Evolutionary conservation across 2,888 invertebrate genomes (phyloP), one percentile per base, ranked within the genome.

Genomic region (Sarcophaga variegata): DNA sequence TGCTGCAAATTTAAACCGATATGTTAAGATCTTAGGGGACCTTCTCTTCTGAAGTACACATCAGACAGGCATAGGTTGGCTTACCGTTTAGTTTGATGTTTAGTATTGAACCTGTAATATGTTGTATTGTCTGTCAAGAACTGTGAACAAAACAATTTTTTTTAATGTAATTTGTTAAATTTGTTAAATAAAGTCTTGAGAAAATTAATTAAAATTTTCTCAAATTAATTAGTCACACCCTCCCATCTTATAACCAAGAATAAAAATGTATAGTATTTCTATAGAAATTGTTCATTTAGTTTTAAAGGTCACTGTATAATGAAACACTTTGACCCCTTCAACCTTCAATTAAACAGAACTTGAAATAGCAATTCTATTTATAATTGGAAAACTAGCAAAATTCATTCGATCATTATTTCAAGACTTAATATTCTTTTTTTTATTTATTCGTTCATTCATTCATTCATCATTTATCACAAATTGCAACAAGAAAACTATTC

Each of bases 391-490:
- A 37, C 37, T 8, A 37, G 37, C 37, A 37, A 37, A 37, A 37
- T 37, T 37, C 25, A 2, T 37, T 37, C 54, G 49, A 54, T 54
- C 12, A 54, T 54, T 54, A 54, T 10, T 14, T 54, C 54, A 14
- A 54, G 12, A 17, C 17, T 12, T 14, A 12, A 49, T 37, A 37
- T 6, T 37, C 37, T 37, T 37, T 1, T 37, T 37, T 37, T 5
- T 27, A 20, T 27, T 27, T 8, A 6, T 37, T 37, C 37, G 2
- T 49, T 11, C 14, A 0, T 49, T 54, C 54, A 77, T 77, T 77
- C 59, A 77, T 77, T 67, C 67, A 59, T 77, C 47, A 69, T 49
- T 69, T 66, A 66, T 27, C 17, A 66, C 8, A 3, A 17, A 66
- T 22, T 69, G 45, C 14, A 69, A 14, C 49, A 54, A 59, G 11